These are phyloP conservation scores for Hyposmocoma kahamanoa DNA, from an alignment of 1,140 invertebrate genomes.

Conservation along the genomic window DNA sequence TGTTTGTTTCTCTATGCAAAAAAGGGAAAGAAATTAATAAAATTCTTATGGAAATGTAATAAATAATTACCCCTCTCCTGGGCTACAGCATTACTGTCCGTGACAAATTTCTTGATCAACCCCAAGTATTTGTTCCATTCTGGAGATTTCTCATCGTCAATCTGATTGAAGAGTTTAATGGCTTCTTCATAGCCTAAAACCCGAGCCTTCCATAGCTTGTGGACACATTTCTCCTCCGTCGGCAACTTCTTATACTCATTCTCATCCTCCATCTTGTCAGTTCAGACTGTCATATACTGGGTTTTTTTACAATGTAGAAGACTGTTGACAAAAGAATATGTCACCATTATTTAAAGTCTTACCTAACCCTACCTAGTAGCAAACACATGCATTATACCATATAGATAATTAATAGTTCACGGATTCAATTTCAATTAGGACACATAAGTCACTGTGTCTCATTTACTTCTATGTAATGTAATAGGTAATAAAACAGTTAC, in stretches of 20 bases:
- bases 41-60: not conserved
- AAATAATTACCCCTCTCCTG: constrained; percentile 89
- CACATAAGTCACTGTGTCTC: too few relatives aligned
- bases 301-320: too few relatives aligned
- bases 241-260: constrained; percentile 94
- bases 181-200: constrained; percentile 95
- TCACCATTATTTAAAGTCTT: too few relatives aligned
- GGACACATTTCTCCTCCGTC: constrained; percentile 91
- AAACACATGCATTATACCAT: too few relatives aligned
- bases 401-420: too few relatives aligned
- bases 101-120: constrained; percentile 96
- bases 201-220: constrained; percentile 97
- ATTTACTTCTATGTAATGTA: too few relatives aligned
- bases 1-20: not conserved
- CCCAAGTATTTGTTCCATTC: constrained; percentile 94
- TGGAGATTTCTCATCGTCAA: constrained; percentile 93
- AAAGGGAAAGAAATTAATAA: not conserved
- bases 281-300: constrained; percentile 12
- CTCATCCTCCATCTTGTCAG: constrained; percentile 85
- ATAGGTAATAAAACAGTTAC: too few relatives aligned
- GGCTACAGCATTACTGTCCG: constrained; percentile 94
- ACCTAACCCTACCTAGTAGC: too few relatives aligned
- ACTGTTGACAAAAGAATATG: too few relatives aligned
- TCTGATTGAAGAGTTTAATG: constrained; percentile 88
- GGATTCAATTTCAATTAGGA: too few relatives aligned